Conservation (phyloP, 1,140 invertebrate species). For the Tachypleus tridentatus region DNA sequence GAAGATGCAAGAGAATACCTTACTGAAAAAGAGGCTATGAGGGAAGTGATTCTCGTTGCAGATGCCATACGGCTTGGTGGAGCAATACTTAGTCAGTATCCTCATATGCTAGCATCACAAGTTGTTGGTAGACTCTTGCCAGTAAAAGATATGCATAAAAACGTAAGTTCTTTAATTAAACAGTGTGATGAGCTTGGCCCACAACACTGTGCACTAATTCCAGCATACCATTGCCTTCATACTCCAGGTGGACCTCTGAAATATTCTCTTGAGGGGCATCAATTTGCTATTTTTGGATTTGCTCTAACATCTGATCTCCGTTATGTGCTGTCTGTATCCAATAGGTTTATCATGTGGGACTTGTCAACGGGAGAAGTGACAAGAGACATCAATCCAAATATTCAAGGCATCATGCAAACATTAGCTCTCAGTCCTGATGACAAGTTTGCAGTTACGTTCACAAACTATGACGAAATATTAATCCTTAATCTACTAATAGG, state of each 20-base stretch:
- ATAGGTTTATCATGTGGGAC: conserved; percentile 95
- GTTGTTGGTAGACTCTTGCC: conserved; percentile 83
- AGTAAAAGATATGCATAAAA: conserved; percentile 69
- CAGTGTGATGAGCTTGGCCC: conserved; percentile 81
- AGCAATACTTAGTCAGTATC: conserved; percentile 75
- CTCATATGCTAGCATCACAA: conserved; percentile 92
- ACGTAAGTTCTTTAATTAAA: conserved; percentile 69
- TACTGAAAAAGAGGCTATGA: conserved; percentile 66
- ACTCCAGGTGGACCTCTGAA: conserved; percentile 95
- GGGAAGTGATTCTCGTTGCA: conserved; percentile 52
- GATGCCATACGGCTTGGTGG: conserved; percentile 86
- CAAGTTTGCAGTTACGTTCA: conserved; percentile 88
- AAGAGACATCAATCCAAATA: conserved; percentile 76
- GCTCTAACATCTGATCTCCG: conserved; percentile 80
- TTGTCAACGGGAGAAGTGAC: conserved; percentile 84
- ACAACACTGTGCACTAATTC: conserved; percentile 75
- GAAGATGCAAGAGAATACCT: conserved; percentile 82
- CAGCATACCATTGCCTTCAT: conserved; percentile 88
- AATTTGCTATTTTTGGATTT: conserved; percentile 94
- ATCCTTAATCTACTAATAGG: conserved; percentile 18
- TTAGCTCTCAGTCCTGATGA: conserved; percentile 89
- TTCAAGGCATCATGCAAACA: conserved; percentile 86
- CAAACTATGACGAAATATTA: conserved; percentile 63
- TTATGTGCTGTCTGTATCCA: conserved; percentile 92
- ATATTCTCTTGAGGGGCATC: conserved; percentile 94